Percentiles rank a stretch among this genome's conserved stretches.
Conservation (phyloP, 1,140 invertebrate species). For the Cryptotermes secundus region DNA sequence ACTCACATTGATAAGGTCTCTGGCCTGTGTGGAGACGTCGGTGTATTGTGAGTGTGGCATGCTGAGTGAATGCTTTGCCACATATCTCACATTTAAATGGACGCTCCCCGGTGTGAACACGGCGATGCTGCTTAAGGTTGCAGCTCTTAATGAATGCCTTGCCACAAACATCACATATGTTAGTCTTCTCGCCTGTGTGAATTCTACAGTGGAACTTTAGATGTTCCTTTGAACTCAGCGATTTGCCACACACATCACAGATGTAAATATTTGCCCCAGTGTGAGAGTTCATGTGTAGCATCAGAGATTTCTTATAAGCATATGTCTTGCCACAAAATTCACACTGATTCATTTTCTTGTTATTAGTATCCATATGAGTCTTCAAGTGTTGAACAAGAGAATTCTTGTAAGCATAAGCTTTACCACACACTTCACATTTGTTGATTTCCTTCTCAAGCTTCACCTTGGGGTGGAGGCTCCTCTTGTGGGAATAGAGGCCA, state of each 20-base stretch:
- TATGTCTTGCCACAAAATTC: constrained; percentile 22
- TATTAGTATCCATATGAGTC: constrained; percentile 43
- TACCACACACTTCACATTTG: constrained; percentile 26
- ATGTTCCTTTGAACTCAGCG: constrained; percentile 48
- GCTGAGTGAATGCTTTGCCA: constrained; percentile 36
- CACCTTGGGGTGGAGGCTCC: constrained; percentile 33
- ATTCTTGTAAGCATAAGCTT: constrained; percentile 25
- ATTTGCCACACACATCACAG: constrained; percentile 49
- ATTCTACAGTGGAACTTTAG: constrained; percentile 58
- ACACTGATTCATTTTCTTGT: constrained; percentile 27
- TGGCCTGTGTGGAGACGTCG: constrained; percentile 44
- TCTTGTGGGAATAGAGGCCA: constrained; percentile 39
- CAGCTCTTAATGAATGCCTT: constrained; percentile 62
- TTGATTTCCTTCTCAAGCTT: constrained; percentile 29
- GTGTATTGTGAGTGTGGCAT: constrained; percentile 35
- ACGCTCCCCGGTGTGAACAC: constrained; percentile 68
- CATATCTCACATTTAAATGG: constrained; percentile 49
- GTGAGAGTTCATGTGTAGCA: constrained; percentile 22
- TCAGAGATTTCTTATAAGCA: constrained; percentile 26
- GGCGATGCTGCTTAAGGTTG: constrained; percentile 62
- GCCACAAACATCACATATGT: constrained; percentile 51
- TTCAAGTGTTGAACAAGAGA: constrained; percentile 12
- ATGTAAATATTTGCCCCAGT: constrained; percentile 50
- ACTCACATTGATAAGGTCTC: constrained; percentile 38
- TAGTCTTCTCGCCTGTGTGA: constrained; percentile 58